phyloP scores from a whole-genome alignment of 2,113 vertebrate species.

The Neogobius melanostomus region DNA sequence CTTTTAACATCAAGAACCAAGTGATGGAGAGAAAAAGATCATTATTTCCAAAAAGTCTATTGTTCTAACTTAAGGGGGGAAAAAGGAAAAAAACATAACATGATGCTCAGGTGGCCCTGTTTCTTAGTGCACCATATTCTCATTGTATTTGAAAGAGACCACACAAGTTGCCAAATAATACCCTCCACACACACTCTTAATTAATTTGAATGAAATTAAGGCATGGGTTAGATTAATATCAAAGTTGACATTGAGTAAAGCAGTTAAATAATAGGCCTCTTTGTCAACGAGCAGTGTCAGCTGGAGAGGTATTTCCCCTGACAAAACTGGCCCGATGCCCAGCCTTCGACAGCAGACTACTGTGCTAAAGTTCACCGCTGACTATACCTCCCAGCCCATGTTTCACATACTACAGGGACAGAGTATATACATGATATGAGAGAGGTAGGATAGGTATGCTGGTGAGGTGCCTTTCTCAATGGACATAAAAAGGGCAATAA shows the following conservation, averaged over 20 bases:
- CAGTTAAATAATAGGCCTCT: constrained; percentile 42
- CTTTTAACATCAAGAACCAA: too few species aligned
- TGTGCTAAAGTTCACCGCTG: constrained; percentile 69
- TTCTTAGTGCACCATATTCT: neutral
- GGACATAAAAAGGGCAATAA: too few species aligned
- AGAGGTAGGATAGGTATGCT: too few species aligned
- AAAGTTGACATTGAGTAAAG: constrained; percentile 45
- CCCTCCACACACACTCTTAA: constrained; percentile 19
- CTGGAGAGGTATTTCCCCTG: constrained; percentile 54
- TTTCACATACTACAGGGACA: too few species aligned
- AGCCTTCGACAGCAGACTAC: constrained; percentile 35
- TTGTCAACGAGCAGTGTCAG: constrained; percentile 46
- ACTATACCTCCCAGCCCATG: neutral
- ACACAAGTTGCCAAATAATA: constrained; percentile 41
- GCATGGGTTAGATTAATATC: constrained; percentile 28
- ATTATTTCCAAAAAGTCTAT: too few species aligned
- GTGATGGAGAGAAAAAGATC: too few species aligned
- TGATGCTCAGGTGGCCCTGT: neutral
- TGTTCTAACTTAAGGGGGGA: neutral
- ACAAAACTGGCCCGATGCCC: constrained; percentile 50
- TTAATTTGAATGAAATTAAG: constrained; percentile 19
- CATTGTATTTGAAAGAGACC: constrained; percentile 24
- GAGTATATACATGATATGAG: too few species aligned
- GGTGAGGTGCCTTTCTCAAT: too few species aligned
- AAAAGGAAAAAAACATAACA: neutral